Conservation (phyloP, 2,888 invertebrate species). For the Panzeria rudis region DNA sequence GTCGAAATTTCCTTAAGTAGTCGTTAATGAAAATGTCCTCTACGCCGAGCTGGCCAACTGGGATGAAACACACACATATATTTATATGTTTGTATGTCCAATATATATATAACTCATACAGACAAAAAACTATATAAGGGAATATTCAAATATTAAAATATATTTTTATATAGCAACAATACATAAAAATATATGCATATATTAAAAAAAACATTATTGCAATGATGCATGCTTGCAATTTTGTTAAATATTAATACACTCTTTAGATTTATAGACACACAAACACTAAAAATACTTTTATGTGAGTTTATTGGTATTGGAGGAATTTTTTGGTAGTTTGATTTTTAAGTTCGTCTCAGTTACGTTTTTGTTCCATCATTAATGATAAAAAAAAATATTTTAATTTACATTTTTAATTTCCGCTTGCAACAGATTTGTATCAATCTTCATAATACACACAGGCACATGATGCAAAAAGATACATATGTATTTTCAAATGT, state of each 20-base stretch:
- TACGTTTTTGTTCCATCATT: constrained; percentile 48
- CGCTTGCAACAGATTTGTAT: constrained; percentile 57
- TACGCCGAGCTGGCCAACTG: too few relatives aligned
- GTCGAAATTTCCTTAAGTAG: too few relatives aligned
- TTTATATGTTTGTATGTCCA: too few relatives aligned
- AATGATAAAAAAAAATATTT: constrained; percentile 53
- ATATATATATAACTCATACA: too few relatives aligned
- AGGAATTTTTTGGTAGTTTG: constrained; percentile 26
- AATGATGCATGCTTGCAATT: constrained; percentile 35
- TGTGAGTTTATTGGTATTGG: not conserved
- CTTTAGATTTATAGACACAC: not conserved
- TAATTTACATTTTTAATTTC: constrained; percentile 71
- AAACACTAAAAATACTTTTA: not conserved
- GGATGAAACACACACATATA: too few relatives aligned
- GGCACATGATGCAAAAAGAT: not conserved
- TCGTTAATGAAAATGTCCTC: too few relatives aligned
- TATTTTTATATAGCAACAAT: too few relatives aligned
- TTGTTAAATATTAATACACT: constrained; percentile 37
- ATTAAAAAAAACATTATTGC: constrained; percentile 10
- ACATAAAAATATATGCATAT: not conserved
- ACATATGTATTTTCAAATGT: not conserved
- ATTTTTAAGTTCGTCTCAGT: constrained; percentile 23
- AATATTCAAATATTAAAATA: too few relatives aligned
- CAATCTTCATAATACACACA: constrained; percentile 13
- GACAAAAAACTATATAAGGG: too few relatives aligned